Evolutionary conservation across 2,888 invertebrate species (phyloP), one percentile per base, ranked within the genome.

Genomic region (Amblyteles armatorius): DNA sequence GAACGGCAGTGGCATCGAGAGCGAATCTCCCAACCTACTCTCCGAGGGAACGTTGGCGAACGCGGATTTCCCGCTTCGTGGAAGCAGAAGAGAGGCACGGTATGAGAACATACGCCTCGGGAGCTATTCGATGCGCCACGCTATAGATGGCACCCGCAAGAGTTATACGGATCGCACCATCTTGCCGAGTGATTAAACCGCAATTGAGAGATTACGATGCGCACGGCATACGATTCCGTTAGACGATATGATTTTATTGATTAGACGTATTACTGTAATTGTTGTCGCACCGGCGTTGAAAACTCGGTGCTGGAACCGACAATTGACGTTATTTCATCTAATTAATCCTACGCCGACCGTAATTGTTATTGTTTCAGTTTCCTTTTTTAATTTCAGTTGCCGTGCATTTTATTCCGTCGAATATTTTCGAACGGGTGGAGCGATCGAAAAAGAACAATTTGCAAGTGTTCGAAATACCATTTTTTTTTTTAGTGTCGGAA

Each of bases 131-230:
- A 67, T 29, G 71, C 52, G 76, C 33, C 44, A 69, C 40, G 33
- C 13, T 19, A 67, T 73, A 73, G 22, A 74, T 11, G 19, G 63
- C 19, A 9, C 13, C 36, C 65, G 33, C 63, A 33, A 29, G 63
- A 29, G 40, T 71, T 72, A 76, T 79, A 74, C 48, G 68, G 73
- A 81, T 78, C 77, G 63, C 68, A 50, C 73, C 69, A 65, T 73
- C 81, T 81, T 84, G 78, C 72, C 78, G 73, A 81, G 76, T 81
- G 74, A 84, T 82, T 84, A 79, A 78, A 79, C 67, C 33, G 48
- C 82, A 84, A 84, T 84, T 82, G 79, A 84, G 78, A 82, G 78
- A 82, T 80, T 73, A 79, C 67, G n/a, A n/a, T n/a, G n/a, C n/a
- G n/a, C n/a, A n/a, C n/a, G n/a, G n/a, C n/a, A n/a, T n/a, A n/a